Base-by-base conservation (phyloP, 1,140 invertebrate species). In the Rhysida immarginata region DNA sequence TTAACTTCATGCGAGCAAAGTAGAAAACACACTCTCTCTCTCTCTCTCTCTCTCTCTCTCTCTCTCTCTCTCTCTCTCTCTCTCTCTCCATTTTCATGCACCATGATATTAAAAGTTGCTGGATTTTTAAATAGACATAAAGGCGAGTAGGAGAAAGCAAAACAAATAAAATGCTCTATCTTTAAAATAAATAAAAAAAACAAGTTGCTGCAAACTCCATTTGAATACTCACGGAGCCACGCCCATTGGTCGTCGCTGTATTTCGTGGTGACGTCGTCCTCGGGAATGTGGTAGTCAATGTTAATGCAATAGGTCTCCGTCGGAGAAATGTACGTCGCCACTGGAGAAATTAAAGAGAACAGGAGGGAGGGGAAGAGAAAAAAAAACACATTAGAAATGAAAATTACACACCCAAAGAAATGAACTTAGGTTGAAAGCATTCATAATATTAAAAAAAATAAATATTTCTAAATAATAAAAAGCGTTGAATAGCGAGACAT, bases 241-340 rank as follows among this genome's bases (percentile, higher is more conserved):
- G 85, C 82, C 82, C 87, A 87, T 44, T 85, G 82, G 63, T 88
- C 84, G 57, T 88, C 84, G 1, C 80, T 81, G 59, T 88, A 85
- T 54, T 79, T 77, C 65, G 82, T 81, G 11, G 85, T 87, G 61
- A 82, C 77, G 65, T 87, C 63, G 48, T 65, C 87, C 62, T 88
- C 84, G 5, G 85, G 84, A 60, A 90, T 83, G 76, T 87, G 92
- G 70, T 95, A 95, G 70, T 94, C 86, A 62, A 95, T 83, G 74
- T 93, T 94, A 70, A 84, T 87, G 71, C 90, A 95, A 70, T 93
- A 86, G 1, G 90, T 94, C 71, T 95, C 90, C 53, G 92, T 86
- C 0, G 89, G 89, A 53, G 88, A 93, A 62, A 92, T 71, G 68
- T 95, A 94, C 27, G 85, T 84, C 64, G 85, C 83, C 60, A 90